Conservation (phyloP, 2,888 invertebrate species). For the Halictus ligatus region DNA sequence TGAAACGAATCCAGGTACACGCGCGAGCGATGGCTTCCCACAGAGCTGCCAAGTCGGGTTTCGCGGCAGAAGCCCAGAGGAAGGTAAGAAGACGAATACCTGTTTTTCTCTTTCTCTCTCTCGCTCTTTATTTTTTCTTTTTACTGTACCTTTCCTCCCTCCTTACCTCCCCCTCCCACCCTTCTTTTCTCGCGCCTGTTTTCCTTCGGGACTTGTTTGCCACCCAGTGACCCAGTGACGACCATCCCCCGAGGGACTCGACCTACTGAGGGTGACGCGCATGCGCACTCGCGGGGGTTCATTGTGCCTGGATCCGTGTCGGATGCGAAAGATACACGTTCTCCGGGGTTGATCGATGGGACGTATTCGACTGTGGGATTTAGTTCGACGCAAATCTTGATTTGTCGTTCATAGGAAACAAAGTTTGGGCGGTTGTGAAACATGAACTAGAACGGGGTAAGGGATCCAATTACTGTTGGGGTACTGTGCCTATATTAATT, state of each 20-base stretch:
- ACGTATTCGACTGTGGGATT: neutral
- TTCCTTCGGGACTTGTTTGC: constrained; percentile 21
- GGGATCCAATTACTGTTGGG: too few relatives aligned
- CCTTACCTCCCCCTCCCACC: too few relatives aligned
- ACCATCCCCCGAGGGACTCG: constrained; percentile 44
- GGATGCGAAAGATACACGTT: neutral
- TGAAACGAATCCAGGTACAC: constrained; percentile 24
- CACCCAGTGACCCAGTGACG: constrained; percentile 75
- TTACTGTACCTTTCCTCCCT: neutral
- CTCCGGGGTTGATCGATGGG: neutral
- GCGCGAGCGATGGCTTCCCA: constrained; percentile 90
- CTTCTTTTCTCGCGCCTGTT: neutral
- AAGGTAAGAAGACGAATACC: constrained; percentile 88
- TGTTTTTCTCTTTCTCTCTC: neutral
- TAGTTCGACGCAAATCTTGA: neutral
- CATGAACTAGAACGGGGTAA: too few relatives aligned
- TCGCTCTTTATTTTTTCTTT: neutral
- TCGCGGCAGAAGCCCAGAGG: constrained; percentile 97
- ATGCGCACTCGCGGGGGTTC: constrained; percentile 33
- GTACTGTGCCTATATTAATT: too few relatives aligned
- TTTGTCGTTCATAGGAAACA: neutral
- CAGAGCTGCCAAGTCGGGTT: constrained; percentile 96
- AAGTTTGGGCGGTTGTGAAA: neutral
- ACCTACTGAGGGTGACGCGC: constrained; percentile 60
- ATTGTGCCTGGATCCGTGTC: constrained; percentile 27